A percentile compares a stretch with the other conserved stretches of the same genome.
phyloP scores from a whole-genome alignment of 2,113 vertebrate species.

The Daboia siamensis region DNA sequence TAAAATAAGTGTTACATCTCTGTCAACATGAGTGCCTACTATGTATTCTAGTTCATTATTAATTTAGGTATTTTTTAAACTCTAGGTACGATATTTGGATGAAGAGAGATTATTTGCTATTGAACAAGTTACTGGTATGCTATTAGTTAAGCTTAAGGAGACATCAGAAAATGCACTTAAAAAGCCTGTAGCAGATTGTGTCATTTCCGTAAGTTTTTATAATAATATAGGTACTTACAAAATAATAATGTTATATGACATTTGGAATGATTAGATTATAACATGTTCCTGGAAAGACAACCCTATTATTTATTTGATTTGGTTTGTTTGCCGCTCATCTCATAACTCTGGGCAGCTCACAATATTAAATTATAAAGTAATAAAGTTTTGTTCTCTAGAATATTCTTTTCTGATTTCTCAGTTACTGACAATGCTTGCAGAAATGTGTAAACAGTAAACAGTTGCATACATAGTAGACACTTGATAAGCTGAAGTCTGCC shows the following conservation, averaged over 20 bases:
- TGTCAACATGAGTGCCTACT: not conserved
- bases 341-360: not conserved
- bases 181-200: conserved; percentile 94
- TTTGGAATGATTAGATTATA: not conserved
- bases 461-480: not conserved
- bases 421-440: not conserved
- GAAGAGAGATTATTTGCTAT: conserved; percentile 91
- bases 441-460: not conserved
- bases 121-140: conserved; percentile 91
- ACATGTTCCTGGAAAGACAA: not conserved
- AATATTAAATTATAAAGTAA: not conserved
- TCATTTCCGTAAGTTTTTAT: conserved; percentile 85
- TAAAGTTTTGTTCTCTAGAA: not conserved
- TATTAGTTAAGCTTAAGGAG: conserved; percentile 92
- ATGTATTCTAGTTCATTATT: not conserved
- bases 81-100: conserved; percentile 89
- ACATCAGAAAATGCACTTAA: conserved; percentile 91
- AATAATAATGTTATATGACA: not conserved
- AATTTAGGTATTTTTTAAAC: conserved; percentile 7
- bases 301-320: not conserved
- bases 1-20: not conserved
- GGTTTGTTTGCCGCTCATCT: not conserved
- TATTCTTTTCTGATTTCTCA: not conserved
- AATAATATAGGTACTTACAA: rapidly evolving
- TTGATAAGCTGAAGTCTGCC: not conserved